Conservation (phyloP, 2,113 vertebrate species). For the Rhipidura dahli region DNA sequence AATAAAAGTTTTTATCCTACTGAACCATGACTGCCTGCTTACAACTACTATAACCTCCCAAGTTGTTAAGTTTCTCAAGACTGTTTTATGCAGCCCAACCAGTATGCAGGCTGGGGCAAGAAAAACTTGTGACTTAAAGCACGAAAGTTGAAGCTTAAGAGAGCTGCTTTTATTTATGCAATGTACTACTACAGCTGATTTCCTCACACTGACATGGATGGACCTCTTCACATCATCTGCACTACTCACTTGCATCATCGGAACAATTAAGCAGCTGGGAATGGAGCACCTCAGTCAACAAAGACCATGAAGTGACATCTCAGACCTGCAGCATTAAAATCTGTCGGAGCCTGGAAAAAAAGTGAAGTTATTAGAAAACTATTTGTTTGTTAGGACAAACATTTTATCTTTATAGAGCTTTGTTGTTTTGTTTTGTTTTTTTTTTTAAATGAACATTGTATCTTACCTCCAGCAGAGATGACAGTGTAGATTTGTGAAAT, state of each 20-base stretch:
- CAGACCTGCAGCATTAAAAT: neutral
- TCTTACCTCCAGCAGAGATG: neutral
- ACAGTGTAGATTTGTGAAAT: neutral
- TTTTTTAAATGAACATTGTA: neutral
- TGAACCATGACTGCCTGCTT: neutral
- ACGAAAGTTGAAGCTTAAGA: neutral
- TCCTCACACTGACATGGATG: neutral
- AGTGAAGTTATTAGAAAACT: neutral
- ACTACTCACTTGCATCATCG: no score
- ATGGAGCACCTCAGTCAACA: neutral
- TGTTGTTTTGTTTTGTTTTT: neutral
- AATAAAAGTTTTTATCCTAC: neutral
- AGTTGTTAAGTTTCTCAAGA: neutral
- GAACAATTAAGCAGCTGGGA: neutral
- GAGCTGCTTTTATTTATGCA: neutral
- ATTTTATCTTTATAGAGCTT: neutral
- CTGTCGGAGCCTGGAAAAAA: neutral
- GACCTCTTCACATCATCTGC: neutral
- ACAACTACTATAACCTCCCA: neutral
- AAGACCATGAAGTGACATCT: neutral
- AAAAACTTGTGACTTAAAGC: neutral
- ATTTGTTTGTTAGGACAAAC: neutral
- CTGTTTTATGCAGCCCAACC: neutral
- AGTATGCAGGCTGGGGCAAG: neutral
- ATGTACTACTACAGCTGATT: fast-evolving